Evolutionary conservation across 37 sponge, comb jelly and placozoan species (phyloP).

Genomic region (Geodia barretti): DNA sequence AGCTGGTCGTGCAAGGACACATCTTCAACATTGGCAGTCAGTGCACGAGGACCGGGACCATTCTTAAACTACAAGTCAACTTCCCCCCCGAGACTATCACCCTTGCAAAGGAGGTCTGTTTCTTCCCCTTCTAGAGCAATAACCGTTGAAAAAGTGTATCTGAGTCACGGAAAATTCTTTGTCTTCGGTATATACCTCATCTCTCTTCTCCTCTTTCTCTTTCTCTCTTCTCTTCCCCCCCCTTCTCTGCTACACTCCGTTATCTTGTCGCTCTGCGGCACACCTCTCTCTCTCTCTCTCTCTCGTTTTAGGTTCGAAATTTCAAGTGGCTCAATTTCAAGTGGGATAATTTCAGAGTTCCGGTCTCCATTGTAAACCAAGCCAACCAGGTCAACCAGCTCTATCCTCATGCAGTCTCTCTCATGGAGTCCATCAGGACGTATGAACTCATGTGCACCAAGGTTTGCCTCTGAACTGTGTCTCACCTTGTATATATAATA

Average conservation of each 20-base stretch:
- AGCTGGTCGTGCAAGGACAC: constrained; percentile 74
- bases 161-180: not conserved
- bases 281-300: too few relatives aligned
- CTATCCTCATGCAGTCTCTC: constrained; percentile 96
- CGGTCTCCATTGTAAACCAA: constrained; percentile 84
- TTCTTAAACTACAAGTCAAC: constrained; percentile 87
- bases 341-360: constrained; percentile 90
- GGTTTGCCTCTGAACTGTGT: too few relatives aligned
- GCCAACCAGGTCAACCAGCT: constrained; percentile 96
- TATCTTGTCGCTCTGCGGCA: not conserved
- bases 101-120: constrained; percentile 91
- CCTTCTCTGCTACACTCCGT: too few relatives aligned
- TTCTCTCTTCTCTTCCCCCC: not conserved
- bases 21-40: constrained; percentile 78
- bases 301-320: constrained; percentile 83
- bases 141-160: not conserved
- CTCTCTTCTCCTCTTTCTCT: not conserved
- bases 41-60: constrained; percentile 65
- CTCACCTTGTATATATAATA: too few relatives aligned
- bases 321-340: constrained; percentile 81
- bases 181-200: not conserved
- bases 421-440: constrained; percentile 94
- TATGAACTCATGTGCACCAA: constrained; percentile 95
- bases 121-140: too few relatives aligned
- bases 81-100: constrained; percentile 93